Conservation (phyloP, 2,888 invertebrate species). For the Volucella bombylans region DNA sequence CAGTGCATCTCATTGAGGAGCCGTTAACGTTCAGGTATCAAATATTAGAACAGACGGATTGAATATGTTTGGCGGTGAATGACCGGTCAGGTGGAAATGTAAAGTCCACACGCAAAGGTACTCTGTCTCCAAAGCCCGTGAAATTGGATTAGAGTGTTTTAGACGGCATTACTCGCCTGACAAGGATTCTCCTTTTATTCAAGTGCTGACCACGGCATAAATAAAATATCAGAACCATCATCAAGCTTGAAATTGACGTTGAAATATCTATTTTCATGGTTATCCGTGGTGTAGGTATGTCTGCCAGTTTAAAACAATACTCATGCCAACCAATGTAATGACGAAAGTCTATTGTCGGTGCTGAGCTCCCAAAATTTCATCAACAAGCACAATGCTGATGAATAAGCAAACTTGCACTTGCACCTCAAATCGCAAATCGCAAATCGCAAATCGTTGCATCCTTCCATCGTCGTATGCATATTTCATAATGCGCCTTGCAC, state of each 20-base stretch:
- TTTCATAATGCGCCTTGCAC: conserved; percentile 7
- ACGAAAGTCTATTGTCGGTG: conserved; percentile 18
- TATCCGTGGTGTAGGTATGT: conserved; percentile 1
- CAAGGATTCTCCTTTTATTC: not conserved
- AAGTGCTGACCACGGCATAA: conserved; percentile 4
- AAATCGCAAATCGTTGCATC: conserved; percentile 5
- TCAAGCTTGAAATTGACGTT: not conserved
- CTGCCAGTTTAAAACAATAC: not conserved
- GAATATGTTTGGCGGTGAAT: conserved; percentile 3
- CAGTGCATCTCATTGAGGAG: conserved; percentile 25
- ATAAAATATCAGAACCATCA: not conserved
- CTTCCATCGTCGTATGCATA: conserved; percentile 22
- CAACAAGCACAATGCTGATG: conserved; percentile 19
- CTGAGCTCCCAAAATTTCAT: conserved; percentile 1
- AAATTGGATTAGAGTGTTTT: not conserved
- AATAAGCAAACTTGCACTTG: conserved; percentile 34
- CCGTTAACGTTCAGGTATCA: conserved; percentile 41
- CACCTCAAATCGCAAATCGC: too few relatives aligned
- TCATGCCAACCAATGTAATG: not conserved
- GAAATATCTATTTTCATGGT: not conserved
- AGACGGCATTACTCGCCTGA: too few relatives aligned
- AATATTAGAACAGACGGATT: conserved; percentile 27
- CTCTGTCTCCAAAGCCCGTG: not conserved
- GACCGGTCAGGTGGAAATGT: conserved; percentile 4
- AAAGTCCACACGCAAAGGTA: not conserved